These are phyloP conservation scores for Morpho achilles DNA, from an alignment of 2,888 invertebrate species.

Conservation along the genomic window DNA sequence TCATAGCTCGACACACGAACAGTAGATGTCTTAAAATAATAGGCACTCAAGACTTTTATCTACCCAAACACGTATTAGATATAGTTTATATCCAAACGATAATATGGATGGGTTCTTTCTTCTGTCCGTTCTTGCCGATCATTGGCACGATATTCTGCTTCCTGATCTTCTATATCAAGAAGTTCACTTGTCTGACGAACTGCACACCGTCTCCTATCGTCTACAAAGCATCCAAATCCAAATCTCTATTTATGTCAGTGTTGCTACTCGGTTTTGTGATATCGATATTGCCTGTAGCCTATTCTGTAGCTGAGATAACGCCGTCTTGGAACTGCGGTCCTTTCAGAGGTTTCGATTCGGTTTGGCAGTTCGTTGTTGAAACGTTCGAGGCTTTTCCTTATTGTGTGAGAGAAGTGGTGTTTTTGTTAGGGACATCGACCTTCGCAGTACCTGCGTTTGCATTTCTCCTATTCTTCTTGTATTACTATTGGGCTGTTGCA, in stretches of 20 bases:
- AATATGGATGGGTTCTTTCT: constrained; percentile 93
- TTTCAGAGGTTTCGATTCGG: constrained; percentile 81
- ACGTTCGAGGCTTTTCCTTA: constrained; percentile 82
- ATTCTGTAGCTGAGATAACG: constrained; percentile 84
- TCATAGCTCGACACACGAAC: constrained; percentile 83
- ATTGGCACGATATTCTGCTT: constrained; percentile 85
- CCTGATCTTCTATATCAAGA: constrained; percentile 90
- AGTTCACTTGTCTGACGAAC: constrained; percentile 89
- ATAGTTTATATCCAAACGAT: constrained; percentile 92
- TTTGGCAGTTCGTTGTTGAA: constrained; percentile 82
- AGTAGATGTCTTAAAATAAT: constrained; percentile 82
- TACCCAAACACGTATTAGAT: constrained; percentile 92
- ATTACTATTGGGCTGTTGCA: constrained; percentile 91
- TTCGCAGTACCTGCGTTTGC: constrained; percentile 90
- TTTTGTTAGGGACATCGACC: constrained; percentile 86
- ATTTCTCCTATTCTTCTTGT: constrained; percentile 83
- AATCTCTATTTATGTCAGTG: constrained; percentile 91
- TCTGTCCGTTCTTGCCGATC: constrained; percentile 88
- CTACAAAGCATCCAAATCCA: constrained; percentile 89
- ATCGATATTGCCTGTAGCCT: constrained; percentile 85
- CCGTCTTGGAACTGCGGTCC: constrained; percentile 92
- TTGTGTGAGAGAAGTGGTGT: constrained; percentile 79
- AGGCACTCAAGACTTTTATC: constrained; percentile 88
- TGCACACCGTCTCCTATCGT: constrained; percentile 86
- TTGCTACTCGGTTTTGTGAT: constrained; percentile 86